Base-by-base conservation (phyloP, 2,797 vertebrate genomes). In the Poecilia picta region DNA sequence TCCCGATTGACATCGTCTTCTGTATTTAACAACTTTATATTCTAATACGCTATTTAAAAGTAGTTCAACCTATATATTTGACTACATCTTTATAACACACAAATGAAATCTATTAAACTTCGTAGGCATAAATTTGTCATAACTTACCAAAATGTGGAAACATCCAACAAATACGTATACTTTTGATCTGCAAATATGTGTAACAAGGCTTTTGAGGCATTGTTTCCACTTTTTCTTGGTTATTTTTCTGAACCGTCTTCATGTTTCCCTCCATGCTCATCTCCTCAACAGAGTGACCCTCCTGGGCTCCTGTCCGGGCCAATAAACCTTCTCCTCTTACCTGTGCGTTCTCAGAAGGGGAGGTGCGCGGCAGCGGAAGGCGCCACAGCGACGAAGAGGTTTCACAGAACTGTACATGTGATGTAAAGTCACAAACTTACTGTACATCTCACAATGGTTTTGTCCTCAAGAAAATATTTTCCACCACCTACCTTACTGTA, bases 341-440 rank as follows among this genome's bases (percentile, higher is more conserved):
- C 96, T 96, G 96, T 97, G 96, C 96, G 95, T 95, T 95, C 95
- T 96, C 95, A 89, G 95, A 96, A 94, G 83, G 31, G 59, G 16
- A 82, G 83, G 79, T 83, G 78, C 31, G 71, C 85, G 80, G 76
- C 80, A 79, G 75, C 77, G 53, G 75, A 82, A 82, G 84, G 49
- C 73, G 70, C 82, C 10, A 68, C 73, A 41, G 87, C 79, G 76
- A 82, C 49, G 78, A 74, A 82, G 77, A 92, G 78, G 87, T 87
- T 88, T 93, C 89, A 92, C 92, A 89, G 93, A 97, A 96, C 96
- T 99, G 97, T 98, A 99, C 97, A 99, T 99, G 97, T 96, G 97
- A 97, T 98, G 97, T 98, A 99, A 97, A 98, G 97, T 97, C 97
- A 97, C 96, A 97, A 96, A 96, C 97, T 97, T 97, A 97, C 96